These are phyloP conservation scores for Patagioenas fasciata DNA, from an alignment of 2,113 vertebrate species.

Conservation along the genomic window DNA sequence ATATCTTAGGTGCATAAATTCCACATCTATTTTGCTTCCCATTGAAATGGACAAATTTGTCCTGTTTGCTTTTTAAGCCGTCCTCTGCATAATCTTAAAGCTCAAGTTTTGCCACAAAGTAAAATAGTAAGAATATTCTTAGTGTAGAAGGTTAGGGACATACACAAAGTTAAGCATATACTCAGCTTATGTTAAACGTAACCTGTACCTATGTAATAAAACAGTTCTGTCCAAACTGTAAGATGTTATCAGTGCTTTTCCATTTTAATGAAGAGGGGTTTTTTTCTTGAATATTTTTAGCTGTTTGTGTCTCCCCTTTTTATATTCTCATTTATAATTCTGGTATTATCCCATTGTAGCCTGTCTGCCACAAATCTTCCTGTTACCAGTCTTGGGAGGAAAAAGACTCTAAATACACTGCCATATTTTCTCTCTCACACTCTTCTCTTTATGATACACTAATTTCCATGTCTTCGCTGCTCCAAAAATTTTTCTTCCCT, in stretches of 20 bases:
- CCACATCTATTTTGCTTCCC: not conserved
- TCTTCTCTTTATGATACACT: not conserved
- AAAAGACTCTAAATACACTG: not conserved
- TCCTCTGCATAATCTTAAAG: not conserved
- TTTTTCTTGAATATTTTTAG: not conserved
- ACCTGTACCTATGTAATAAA: not conserved
- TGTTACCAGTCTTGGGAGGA: not conserved
- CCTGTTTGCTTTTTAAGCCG: not conserved
- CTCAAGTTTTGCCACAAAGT: not conserved
- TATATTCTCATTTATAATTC: not conserved
- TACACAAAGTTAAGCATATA: not conserved
- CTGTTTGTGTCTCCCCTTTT: not conserved
- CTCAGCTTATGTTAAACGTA: not conserved
- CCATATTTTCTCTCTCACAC: not conserved
- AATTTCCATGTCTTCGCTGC: not conserved
- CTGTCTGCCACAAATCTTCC: not conserved
- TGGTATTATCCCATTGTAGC: not conserved
- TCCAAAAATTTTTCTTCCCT: not conserved
- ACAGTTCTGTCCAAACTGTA: not conserved
- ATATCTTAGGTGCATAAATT: not conserved
- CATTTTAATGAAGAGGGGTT: not conserved
- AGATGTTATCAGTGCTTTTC: not conserved
- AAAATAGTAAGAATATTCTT: not conserved
- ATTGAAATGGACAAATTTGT: not conserved
- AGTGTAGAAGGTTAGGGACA: not conserved